Evolutionary conservation across 2,113 vertebrate genomes (phyloP).

Genomic region (Tringa solitaria): DNA sequence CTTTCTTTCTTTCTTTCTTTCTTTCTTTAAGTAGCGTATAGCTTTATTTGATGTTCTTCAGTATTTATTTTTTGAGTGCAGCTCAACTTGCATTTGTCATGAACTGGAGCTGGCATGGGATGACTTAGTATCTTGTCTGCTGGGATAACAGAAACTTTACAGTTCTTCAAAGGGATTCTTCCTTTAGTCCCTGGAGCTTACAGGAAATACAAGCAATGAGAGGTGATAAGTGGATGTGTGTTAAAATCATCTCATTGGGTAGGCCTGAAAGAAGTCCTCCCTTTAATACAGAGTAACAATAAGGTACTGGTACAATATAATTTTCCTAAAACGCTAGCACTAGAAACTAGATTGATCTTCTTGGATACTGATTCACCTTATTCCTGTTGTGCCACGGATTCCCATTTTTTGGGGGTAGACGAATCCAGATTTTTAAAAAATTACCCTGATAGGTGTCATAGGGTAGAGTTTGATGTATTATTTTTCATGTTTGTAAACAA

Average conservation of each 20-base stretch:
- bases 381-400: not conserved
- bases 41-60: not conserved
- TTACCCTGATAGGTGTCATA: not conserved
- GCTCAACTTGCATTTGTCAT: not conserved
- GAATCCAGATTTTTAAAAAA: not conserved
- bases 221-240: not conserved
- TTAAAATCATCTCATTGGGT: not conserved
- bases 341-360: not conserved
- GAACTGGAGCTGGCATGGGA: not conserved
- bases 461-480: not conserved
- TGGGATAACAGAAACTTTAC: not conserved
- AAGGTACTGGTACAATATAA: not conserved
- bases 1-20: not conserved
- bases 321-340: not conserved
- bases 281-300: not conserved
- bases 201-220: not conserved
- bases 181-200: not conserved
- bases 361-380: not conserved
- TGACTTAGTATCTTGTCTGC: not conserved
- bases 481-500: not conserved
- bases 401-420: not conserved
- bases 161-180: not conserved
- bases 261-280: not conserved
- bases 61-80: not conserved
- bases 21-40: not conserved